Conservation (phyloP, 2,888 invertebrate species). For the Dendrolimus houi region DNA sequence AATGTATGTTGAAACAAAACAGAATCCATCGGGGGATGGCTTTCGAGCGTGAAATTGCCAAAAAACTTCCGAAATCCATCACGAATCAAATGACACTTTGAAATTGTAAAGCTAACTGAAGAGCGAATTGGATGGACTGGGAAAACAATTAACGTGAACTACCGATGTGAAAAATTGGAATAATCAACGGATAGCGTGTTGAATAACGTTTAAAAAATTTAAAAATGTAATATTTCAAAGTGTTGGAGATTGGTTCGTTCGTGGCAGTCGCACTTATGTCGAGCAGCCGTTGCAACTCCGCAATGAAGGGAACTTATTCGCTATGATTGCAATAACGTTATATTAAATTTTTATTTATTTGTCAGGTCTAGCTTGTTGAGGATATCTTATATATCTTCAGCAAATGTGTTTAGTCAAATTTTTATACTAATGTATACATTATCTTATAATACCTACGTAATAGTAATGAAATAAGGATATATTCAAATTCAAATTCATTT, state of each 20-base stretch:
- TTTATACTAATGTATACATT: too few species aligned
- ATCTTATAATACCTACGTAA: too few species aligned
- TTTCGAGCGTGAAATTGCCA: constrained; percentile 67
- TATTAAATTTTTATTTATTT: too few species aligned
- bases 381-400: too few species aligned
- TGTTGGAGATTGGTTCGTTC: constrained; percentile 17
- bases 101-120: constrained; percentile 70
- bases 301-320: constrained; percentile 9
- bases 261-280: constrained; percentile 18
- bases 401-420: too few species aligned
- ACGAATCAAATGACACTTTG: constrained; percentile 73
- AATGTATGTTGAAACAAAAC: constrained; percentile 42
- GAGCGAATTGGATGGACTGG: constrained; percentile 58
- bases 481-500: too few species aligned
- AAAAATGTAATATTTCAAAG: constrained; percentile 54
- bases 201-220: constrained; percentile 42
- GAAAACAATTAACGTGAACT: constrained; percentile 63
- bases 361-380: too few species aligned
- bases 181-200: constrained; percentile 51
- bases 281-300: constrained; percentile 11
- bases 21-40: constrained; percentile 46
- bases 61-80: constrained; percentile 69
- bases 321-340: not conserved
- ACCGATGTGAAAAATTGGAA: constrained; percentile 60
- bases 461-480: too few species aligned